Evolutionary conservation across 2,113 vertebrate genomes (phyloP), one percentile per base, ranked within the genome.

Genomic region (Lepidothrix coronata): DNA sequence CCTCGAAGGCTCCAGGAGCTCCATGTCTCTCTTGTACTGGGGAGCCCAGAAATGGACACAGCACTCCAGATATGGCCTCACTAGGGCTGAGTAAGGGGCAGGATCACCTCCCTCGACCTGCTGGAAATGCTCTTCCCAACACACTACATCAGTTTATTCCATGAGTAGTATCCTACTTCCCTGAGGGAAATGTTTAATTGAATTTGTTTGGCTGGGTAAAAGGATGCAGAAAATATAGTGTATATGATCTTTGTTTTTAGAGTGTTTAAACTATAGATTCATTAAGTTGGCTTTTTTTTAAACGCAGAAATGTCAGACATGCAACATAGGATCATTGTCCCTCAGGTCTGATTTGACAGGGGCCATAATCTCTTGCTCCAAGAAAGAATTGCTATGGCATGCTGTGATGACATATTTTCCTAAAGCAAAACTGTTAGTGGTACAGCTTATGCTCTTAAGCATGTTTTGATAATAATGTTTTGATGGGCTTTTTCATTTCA

Each of bases 11-110:
- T 31, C 48, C 31, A 35, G 43, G 31, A 65, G 2, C 30, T 57
- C 49, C 43, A 35, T 0, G 0, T 5, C 1, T 41, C 16, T 62
- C 30, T 62, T 1, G 0, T 72, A 31, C 17, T 43, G 12, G 72
- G n/a, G 51, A 57, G 20, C 41, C 66, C 24, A 41, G 41, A 28
- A 48, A 15, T 6, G 20, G 51, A 49, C 43, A 31, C 11, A 43
- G 31, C 14, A 31, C 12, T 31, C 30, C 49, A 72, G 49, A 31
- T 22, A 20, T 21, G 25, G 25, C 31, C 14, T 57, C 11, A 43
- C 2, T 17, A 49, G 25, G n/a, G 21, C 14, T 57, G n/a, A 65
- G 25, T 27, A 49, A 43, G 6, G 30, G 7, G 14, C 30, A 31
- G 31, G 17, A 72, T 49, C 30, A 15, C 11, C 3, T 72, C 30